phyloP scores from a whole-genome alignment of 2,113 vertebrate genomes.

The Muscicapa adusta region DNA sequence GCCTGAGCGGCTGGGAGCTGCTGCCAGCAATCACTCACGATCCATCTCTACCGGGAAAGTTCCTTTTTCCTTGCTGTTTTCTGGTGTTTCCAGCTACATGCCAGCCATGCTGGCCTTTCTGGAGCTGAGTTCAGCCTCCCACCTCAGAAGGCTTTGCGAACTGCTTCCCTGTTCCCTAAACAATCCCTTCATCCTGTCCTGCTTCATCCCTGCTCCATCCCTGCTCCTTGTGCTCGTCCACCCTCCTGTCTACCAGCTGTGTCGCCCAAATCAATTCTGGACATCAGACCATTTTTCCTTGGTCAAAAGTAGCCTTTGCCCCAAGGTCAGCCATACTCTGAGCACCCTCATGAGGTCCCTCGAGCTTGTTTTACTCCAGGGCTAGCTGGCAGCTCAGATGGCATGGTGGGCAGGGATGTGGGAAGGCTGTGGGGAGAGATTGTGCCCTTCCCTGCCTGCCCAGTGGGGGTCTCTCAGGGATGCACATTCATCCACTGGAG shows the following conservation, averaged over 20 bases:
- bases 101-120: not conserved
- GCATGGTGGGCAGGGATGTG: not conserved
- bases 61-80: not conserved
- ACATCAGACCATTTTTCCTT: fast-evolving
- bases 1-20: conserved; percentile 74
- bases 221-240: not conserved
- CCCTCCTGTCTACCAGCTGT: fast-evolving
- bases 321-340: not conserved
- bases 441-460: fast-evolving
- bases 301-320: not conserved
- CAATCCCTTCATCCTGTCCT: not conserved
- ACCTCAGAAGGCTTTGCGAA: not conserved
- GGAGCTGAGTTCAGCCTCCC: not conserved
- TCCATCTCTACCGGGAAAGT: not conserved
- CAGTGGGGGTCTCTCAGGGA: not conserved
- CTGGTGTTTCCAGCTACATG: not conserved
- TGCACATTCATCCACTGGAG: fast-evolving
- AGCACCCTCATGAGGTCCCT: not conserved
- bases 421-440: not conserved
- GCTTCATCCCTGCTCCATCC: not conserved
- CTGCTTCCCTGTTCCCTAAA: not conserved
- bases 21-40: conserved; percentile 78
- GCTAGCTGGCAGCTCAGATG: not conserved
- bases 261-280: not conserved
- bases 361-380: fast-evolving